A percentile compares a stretch with the other conserved stretches of the same genome.
Evolutionary conservation across 2,113 vertebrate genomes (phyloP).

Genomic region (Ivindomyrus marchei): DNA sequence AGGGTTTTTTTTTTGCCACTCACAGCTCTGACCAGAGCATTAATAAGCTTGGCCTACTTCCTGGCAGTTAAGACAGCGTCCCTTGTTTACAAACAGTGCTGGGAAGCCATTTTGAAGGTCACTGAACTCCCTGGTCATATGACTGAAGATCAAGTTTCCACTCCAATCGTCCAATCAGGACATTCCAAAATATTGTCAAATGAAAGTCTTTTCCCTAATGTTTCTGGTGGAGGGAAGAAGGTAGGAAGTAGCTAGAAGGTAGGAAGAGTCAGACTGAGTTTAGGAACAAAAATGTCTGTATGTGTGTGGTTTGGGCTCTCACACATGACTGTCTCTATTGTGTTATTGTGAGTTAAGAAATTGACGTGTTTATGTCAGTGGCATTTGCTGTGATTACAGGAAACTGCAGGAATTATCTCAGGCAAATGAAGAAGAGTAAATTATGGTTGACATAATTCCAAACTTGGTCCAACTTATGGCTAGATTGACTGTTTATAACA

Average conservation of each 20-base stretch:
- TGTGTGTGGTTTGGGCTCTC: background rate
- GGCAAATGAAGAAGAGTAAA: background rate
- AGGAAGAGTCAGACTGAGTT: background rate
- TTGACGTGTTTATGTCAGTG: background rate
- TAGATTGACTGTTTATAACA: background rate
- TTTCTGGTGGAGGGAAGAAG: background rate
- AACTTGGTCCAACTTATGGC: background rate
- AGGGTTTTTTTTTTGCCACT: background rate
- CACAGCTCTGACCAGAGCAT: background rate
- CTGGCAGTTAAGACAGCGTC: background rate
- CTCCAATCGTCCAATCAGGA: background rate
- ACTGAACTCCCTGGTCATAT: background rate
- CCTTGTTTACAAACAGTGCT: background rate
- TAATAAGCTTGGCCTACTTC: background rate
- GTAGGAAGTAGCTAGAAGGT: background rate
- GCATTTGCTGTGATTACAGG: background rate
- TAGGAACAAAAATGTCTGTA: background rate
- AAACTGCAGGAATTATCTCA: background rate
- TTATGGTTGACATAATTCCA: background rate
- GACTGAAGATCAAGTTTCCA: background rate
- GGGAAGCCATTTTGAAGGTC: background rate
- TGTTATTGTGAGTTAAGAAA: background rate
- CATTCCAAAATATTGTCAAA: background rate
- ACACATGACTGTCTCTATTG: background rate
- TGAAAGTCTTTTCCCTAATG: background rate